These are phyloP conservation scores for Dasypogon diadema DNA, from an alignment of 2,888 invertebrate species.

Conservation along the genomic window DNA sequence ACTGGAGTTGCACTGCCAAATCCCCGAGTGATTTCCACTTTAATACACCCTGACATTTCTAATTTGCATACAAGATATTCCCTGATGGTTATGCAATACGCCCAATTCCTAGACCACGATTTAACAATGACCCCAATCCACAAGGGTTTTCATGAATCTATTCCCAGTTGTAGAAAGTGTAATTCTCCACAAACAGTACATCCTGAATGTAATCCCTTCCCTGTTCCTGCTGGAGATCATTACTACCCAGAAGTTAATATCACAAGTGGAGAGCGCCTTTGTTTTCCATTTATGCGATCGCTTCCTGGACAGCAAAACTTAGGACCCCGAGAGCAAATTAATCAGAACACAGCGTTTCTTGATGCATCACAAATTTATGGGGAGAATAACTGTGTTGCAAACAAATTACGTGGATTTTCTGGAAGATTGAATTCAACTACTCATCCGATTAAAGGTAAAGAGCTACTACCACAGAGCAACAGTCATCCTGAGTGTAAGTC, in stretches of 20 bases:
- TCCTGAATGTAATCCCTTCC: conserved; percentile 94
- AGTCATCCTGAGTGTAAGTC: conserved; percentile 90
- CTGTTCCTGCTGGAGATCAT: conserved; percentile 88
- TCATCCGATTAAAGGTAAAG: conserved; percentile 80
- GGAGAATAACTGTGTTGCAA: conserved; percentile 85
- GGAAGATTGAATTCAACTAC: conserved; percentile 86
- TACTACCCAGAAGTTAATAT: conserved; percentile 89
- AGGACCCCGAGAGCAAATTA: conserved; percentile 91
- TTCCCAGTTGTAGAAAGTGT: conserved; percentile 90
- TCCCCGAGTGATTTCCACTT: conserved; percentile 86
- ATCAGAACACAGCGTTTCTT: conserved; percentile 92
- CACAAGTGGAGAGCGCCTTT: conserved; percentile 84
- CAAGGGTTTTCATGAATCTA: conserved; percentile 90
- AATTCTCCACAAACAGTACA: conserved; percentile 89
- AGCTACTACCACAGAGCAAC: conserved; percentile 82
- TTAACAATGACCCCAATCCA: conserved; percentile 94
- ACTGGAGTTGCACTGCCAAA: conserved; percentile 85
- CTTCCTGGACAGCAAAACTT: conserved; percentile 90
- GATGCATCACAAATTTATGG: conserved; percentile 92
- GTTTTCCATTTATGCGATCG: conserved; percentile 95
- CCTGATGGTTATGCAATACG: conserved; percentile 94
- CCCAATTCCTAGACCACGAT: conserved; percentile 95
- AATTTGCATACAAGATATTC: conserved; percentile 90
- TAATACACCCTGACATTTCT: conserved; percentile 92
- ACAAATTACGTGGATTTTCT: conserved; percentile 81